Percentiles rank a stretch among this genome's conserved stretches.
Conservation (phyloP, 2,888 invertebrate species). For the Sipha maydis region DNA sequence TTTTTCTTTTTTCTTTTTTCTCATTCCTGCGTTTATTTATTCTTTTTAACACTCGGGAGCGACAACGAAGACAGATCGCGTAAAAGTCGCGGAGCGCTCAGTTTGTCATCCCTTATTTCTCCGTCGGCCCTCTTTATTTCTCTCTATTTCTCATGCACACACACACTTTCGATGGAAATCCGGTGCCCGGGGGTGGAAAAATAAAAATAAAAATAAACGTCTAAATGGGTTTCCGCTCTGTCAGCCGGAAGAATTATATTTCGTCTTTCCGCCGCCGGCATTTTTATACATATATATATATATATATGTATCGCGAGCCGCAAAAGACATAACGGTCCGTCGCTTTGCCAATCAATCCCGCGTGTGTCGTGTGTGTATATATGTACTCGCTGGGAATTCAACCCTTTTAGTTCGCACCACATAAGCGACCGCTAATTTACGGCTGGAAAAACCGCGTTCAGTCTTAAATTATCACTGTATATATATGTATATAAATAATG, state of each 20-base stretch:
- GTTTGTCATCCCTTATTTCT: background rate
- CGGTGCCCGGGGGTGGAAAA: background rate
- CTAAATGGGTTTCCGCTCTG: constrained; percentile 61
- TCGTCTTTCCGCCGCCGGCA: constrained; percentile 46
- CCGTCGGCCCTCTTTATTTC: background rate
- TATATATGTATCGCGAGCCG: background rate
- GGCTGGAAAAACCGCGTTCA: background rate
- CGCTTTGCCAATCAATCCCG: constrained; percentile 57
- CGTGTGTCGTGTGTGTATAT: background rate
- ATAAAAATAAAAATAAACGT: constrained; percentile 53
- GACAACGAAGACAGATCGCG: background rate
- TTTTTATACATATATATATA: constrained; percentile 36
- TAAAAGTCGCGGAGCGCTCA: background rate
- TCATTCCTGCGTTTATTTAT: background rate
- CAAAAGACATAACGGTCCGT: constrained; percentile 55
- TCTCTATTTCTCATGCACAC: too few species aligned
- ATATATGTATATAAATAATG: background rate
- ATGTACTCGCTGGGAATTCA: constrained; percentile 31
- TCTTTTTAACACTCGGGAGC: constrained; percentile 15
- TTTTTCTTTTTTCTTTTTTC: too few species aligned
- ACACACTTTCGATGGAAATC: constrained; percentile 20
- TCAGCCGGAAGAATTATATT: constrained; percentile 62
- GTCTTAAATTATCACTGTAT: background rate
- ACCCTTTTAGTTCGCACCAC: constrained; percentile 45
- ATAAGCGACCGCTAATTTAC: constrained; percentile 40